Evolutionary conservation across 2,797 vertebrate species (phyloP).

Genomic region (Gambusia yucatana): DNA sequence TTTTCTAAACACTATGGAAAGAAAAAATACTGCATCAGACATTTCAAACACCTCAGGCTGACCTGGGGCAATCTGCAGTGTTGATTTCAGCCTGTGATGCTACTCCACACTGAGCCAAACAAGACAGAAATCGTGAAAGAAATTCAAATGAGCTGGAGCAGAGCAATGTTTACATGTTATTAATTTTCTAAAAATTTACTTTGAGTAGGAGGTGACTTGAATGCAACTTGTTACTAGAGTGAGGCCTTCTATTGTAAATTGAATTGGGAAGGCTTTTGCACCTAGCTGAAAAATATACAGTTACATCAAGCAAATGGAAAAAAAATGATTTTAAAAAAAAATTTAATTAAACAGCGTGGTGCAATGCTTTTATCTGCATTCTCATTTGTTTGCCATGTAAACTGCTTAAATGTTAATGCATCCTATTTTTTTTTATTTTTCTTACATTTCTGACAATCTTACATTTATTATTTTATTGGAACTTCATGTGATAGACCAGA

Average conservation of each 20-base stretch:
- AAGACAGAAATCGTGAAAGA: not conserved
- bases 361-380: not conserved
- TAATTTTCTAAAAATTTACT: not conserved
- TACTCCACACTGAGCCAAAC: not conserved
- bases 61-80: not conserved
- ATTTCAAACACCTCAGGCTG: constrained; percentile 1
- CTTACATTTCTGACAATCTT: too few relatives aligned
- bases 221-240: not conserved
- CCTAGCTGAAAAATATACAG: not conserved
- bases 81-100: constrained; percentile 1
- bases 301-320: not conserved
- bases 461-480: not conserved
- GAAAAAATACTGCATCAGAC: not conserved
- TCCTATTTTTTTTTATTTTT: not conserved
- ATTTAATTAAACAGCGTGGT: too few relatives aligned
- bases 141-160: not conserved
- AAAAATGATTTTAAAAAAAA: too few relatives aligned
- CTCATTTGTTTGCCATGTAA: not conserved
- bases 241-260: not conserved
- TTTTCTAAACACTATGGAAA: not conserved
- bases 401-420: not conserved
- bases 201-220: not conserved
- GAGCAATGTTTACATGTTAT: not conserved
- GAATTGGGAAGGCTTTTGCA: not conserved
- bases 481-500: not conserved